A percentile compares a stretch with the other conserved stretches of the same genome.
Conservation (phyloP, 92 coral and sea anemone species). For the Porites lobata region DNA sequence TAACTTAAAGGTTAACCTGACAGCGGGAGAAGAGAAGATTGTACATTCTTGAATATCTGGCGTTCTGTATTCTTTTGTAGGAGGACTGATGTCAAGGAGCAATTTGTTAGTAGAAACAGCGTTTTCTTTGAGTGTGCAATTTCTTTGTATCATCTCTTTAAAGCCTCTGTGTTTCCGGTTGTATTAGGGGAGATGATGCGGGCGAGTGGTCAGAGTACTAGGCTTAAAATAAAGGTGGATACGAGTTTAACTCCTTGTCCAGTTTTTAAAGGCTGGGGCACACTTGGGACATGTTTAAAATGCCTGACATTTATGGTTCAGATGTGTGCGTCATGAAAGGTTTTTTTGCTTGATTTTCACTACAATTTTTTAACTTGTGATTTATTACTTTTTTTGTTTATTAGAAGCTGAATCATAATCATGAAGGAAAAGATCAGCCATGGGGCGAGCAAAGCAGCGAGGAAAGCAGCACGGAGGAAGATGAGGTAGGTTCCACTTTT, state of each 20-base stretch:
- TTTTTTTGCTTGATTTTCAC: neutral
- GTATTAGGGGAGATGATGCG: too few species aligned
- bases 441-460: slow-evolving; percentile 74
- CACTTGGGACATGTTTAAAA: too few species aligned
- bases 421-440: slow-evolving; percentile 59
- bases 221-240: too few species aligned
- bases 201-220: too few species aligned
- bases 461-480: slow-evolving; percentile 72
- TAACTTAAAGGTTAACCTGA: neutral
- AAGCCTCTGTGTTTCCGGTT: neutral
- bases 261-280: too few species aligned
- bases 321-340: neutral
- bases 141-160: neutral
- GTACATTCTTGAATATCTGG: neutral
- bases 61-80: neutral
- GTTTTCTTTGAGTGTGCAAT: neutral
- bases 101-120: slow-evolving; percentile 13
- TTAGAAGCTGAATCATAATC: slow-evolving; percentile 40
- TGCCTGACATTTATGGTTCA: too few species aligned
- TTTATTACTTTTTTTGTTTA: neutral
- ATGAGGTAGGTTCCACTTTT: slow-evolving; percentile 23
- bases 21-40: neutral
- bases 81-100: neutral
- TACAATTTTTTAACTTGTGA: neutral
- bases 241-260: too few species aligned